These are phyloP conservation scores for Electrophaes corylata DNA, from an alignment of 2,888 invertebrate species.

Conservation along the genomic window DNA sequence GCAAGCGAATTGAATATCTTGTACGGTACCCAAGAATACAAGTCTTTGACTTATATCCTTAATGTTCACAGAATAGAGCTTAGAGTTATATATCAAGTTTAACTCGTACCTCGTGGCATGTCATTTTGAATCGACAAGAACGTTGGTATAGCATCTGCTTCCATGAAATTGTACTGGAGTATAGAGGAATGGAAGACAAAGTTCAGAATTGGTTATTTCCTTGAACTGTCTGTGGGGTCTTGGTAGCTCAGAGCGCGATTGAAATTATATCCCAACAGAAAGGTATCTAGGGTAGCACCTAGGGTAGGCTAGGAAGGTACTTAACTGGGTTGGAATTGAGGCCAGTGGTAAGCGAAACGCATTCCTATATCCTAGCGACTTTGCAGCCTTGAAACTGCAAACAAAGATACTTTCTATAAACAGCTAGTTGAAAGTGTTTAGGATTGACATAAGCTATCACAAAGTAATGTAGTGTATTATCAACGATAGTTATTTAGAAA, in stretches of 20 bases:
- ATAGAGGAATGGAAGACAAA: conserved; percentile 9
- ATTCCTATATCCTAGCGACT: neutral
- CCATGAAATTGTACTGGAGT: conserved; percentile 30
- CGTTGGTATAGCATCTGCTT: conserved; percentile 26
- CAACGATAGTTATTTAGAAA: too few relatives aligned
- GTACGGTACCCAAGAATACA: conserved; percentile 24
- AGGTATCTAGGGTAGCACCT: neutral
- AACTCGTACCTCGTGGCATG: conserved; percentile 35
- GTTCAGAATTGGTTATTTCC: neutral
- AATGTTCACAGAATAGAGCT: conserved; percentile 14
- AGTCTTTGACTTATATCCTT: conserved; percentile 23
- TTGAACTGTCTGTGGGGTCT: neutral
- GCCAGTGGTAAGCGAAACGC: neutral
- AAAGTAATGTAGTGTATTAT: too few relatives aligned
- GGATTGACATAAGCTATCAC: too few relatives aligned
- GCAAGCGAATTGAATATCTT: conserved; percentile 53
- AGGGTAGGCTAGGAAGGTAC: too few relatives aligned
- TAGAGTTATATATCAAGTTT: conserved; percentile 16
- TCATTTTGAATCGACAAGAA: conserved; percentile 40
- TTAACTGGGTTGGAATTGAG: neutral
- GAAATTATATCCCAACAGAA: neutral
- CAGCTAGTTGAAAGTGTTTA: too few relatives aligned
- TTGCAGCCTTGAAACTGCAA: too few relatives aligned
- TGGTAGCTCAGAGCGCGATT: neutral
- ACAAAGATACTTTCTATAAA: too few relatives aligned